phyloP scores from a whole-genome alignment of 2,888 invertebrate genomes.

The Blastobasis adustella region DNA sequence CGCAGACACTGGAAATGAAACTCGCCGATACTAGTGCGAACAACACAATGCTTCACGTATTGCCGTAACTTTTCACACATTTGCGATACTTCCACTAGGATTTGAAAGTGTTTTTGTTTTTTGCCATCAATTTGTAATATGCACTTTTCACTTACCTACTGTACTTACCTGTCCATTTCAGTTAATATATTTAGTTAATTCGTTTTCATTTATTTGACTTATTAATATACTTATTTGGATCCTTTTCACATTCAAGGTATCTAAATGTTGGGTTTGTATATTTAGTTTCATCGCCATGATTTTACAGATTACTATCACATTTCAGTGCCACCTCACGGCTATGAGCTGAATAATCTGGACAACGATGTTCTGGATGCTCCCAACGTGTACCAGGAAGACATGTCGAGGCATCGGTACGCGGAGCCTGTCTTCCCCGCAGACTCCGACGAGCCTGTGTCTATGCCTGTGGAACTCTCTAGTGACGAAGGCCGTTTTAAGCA shows the following conservation, averaged over 20 bases:
- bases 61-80: slow-evolving; percentile 6
- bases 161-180: background rate
- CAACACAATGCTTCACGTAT: slow-evolving; percentile 3
- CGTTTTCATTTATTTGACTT: background rate
- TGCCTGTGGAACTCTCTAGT: slow-evolving; percentile 53
- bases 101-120: background rate
- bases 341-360: slow-evolving; percentile 79
- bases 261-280: background rate
- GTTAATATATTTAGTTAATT: background rate
- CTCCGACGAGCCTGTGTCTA: slow-evolving; percentile 62
- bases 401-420: slow-evolving; percentile 41
- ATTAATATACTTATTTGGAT: background rate
- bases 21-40: background rate
- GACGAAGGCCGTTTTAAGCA: slow-evolving; percentile 78
- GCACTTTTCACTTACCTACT: slow-evolving; percentile 8
- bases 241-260: too few species aligned
- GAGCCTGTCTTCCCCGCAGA: slow-evolving; percentile 57
- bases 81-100: slow-evolving; percentile 2
- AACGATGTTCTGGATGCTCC: slow-evolving; percentile 79
- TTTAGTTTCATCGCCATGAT: background rate
- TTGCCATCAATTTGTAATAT: slow-evolving; percentile 3
- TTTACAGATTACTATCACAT: slow-evolving; percentile 13
- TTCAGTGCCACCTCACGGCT: slow-evolving; percentile 78
- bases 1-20: background rate
- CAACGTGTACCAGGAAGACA: slow-evolving; percentile 67